Evolutionary conservation across 1,140 invertebrate genomes (phyloP), one percentile per base, ranked within the genome.

Genomic region (Lethrus apterus): DNA sequence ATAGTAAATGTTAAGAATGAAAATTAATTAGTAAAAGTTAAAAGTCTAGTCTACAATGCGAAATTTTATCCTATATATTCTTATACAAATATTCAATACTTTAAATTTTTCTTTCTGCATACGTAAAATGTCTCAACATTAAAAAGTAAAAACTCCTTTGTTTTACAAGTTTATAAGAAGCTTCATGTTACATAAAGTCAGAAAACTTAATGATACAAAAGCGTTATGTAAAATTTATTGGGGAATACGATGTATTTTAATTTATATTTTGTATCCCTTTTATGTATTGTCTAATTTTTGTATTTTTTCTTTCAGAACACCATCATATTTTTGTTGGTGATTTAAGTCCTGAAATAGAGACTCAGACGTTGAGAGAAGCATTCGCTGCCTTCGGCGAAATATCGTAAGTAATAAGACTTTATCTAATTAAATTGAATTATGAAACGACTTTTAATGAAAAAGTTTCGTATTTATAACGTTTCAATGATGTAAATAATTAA

Each of bases 241-340:
- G n/a, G n/a, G n/a, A n/a, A n/a, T n/a, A n/a, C n/a, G 24, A 29
- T n/a, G 24, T 29, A 29, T 29, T 29, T 40, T 46, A 40, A 47
- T 47, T 40, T 40, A 47, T n/a, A n/a, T n/a, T n/a, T n/a, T n/a
- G n/a, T n/a, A n/a, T n/a, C 1, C 1, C 14, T 2, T 30, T 30
- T 44, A 26, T 31, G 20, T 46, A 41, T 10, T 41, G 7, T 45
- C n/a, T n/a, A n/a, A n/a, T n/a, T n/a, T n/a, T n/a, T n/a, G n/a
- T 43, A 18, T 35, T 51, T 54, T 62, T 55, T 46, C 54, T 66
- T 65, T 44, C 59, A 66, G 96, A 93, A 66, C 93, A 96, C 70
- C 91, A 94, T 73, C 95, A 99, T 74, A 97, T 99, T 77, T 99
- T 99, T 68, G 96, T 99, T 35, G 96, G 96, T 56, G 96, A 99